These are phyloP conservation scores for Phrynosoma blainvillii DNA, from an alignment of 2,113 vertebrate genomes.

Conservation along the genomic window DNA sequence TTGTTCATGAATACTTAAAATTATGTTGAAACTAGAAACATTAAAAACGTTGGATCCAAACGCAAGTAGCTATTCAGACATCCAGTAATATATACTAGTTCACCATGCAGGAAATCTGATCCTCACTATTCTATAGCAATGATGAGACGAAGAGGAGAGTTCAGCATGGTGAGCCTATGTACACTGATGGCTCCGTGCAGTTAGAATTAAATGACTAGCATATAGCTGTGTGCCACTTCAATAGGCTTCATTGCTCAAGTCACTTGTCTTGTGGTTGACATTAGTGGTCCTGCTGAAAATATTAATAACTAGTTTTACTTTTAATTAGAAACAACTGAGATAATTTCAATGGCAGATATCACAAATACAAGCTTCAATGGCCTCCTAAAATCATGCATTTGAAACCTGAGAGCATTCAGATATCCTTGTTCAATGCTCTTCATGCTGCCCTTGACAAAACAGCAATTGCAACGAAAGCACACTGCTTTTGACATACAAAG, in stretches of 20 bases:
- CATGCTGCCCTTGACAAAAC: not conserved
- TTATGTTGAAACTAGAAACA: too few relatives aligned
- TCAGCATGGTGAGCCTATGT: too few relatives aligned
- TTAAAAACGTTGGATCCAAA: too few relatives aligned
- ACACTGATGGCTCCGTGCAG: too few relatives aligned
- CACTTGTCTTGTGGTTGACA: not conserved
- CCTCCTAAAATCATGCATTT: not conserved
- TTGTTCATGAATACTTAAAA: too few relatives aligned
- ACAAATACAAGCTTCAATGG: not conserved
- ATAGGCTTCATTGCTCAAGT: not conserved
- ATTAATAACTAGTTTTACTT: not conserved
- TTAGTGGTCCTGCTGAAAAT: not conserved
- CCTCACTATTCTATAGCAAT: too few relatives aligned
- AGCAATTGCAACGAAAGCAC: constrained; percentile 2
- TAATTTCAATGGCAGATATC: constrained; percentile 4
- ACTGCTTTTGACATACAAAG: constrained; percentile 28
- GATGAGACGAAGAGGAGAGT: too few relatives aligned
- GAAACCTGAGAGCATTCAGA: constrained; percentile 5
- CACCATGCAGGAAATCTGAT: too few relatives aligned
- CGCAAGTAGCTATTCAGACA: too few relatives aligned
- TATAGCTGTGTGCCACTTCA: too few relatives aligned
- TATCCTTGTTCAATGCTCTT: not conserved
- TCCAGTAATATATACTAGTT: too few relatives aligned
- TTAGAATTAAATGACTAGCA: too few relatives aligned
- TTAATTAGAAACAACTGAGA: constrained; percentile 14